Evolutionary conservation across 2,797 vertebrate species (phyloP), one percentile per base, ranked within the genome.

Genomic region (Lutjanus argentimaculatus): DNA sequence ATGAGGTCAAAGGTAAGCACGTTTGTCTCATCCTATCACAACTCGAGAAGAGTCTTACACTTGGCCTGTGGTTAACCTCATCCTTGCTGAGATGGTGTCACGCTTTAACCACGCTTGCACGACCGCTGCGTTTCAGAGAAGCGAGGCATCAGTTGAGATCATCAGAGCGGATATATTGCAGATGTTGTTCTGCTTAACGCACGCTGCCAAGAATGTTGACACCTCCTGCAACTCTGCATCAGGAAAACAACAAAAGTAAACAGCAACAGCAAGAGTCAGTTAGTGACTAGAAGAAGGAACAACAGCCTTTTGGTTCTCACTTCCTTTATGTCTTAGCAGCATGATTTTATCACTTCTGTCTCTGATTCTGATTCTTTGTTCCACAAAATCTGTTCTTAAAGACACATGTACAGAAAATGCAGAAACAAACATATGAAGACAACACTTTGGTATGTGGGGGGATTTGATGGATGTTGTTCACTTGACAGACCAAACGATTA

Each of bases 41-140:
- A 0, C 2, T 36, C 15, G 16, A 53, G 7, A 52, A 48, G 15
- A 7, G 52, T 66, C 73, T 59, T 1, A 15, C n/a, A 7, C 14
- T 10, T 7, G 4, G 40, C 68, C 57, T 67, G 77, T 66, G 87
- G 86, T 88, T 65, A 67, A 81, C 86, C 75, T 22, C 85, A 81
- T 71, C 65, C 49, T 30, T 10, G 8, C 52, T 55, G 52, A 79
- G 48, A 58, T 40, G 13, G 8, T n/a, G 70, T 25, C 72, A 81
- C 72, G 72, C 85, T 52, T 51, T 17, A 62, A 46, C 22, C 40
- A 51, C 12, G 15, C 3, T 3, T 7, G 21, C 45, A 13, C 13
- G 19, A 1, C 42, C 2, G 55, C 52, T 21, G 14, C 3, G 30
- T 80, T 90, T 87, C 71, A 62, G 53, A 90, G 80, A 87, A 89